Evolutionary conservation across 2,888 invertebrate species (phyloP).

Genomic region (Mythimna ferrago): DNA sequence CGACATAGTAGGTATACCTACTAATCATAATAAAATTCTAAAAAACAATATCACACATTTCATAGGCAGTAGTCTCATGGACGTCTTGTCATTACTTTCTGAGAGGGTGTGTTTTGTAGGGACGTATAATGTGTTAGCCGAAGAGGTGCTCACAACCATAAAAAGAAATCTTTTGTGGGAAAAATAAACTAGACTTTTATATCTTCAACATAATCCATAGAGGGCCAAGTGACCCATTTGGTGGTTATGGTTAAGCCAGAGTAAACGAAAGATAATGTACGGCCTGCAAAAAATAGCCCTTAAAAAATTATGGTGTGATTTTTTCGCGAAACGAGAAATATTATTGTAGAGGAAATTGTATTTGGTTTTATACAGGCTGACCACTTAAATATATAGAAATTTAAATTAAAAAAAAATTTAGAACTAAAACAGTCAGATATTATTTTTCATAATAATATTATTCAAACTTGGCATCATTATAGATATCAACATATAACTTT

Average conservation of each 20-base stretch:
- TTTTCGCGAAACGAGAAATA: constrained; percentile 39
- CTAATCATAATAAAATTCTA: neutral
- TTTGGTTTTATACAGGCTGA: constrained; percentile 53
- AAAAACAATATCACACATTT: neutral
- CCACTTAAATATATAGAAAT: too few relatives aligned
- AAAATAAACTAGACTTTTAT: constrained; percentile 27
- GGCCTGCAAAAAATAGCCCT: neutral
- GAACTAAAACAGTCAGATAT: too few relatives aligned
- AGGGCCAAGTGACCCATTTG: constrained; percentile 23
- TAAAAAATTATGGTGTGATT: constrained; percentile 34
- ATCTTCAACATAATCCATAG: constrained; percentile 17
- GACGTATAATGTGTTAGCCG: neutral
- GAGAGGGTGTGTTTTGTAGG: constrained; percentile 5
- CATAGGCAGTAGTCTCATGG: neutral
- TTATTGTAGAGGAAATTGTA: constrained; percentile 56
- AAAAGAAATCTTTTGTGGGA: neutral
- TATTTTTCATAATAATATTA: neutral
- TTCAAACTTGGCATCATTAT: neutral
- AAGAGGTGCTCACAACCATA: constrained; percentile 14
- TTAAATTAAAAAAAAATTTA: too few relatives aligned
- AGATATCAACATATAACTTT: neutral
- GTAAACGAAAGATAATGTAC: constrained; percentile 13
- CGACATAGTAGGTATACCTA: too few relatives aligned
- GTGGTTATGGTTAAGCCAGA: neutral
- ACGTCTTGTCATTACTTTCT: constrained; percentile 12